phyloP scores from a whole-genome alignment of 2,888 invertebrate genomes.

The Julus scandinavius region DNA sequence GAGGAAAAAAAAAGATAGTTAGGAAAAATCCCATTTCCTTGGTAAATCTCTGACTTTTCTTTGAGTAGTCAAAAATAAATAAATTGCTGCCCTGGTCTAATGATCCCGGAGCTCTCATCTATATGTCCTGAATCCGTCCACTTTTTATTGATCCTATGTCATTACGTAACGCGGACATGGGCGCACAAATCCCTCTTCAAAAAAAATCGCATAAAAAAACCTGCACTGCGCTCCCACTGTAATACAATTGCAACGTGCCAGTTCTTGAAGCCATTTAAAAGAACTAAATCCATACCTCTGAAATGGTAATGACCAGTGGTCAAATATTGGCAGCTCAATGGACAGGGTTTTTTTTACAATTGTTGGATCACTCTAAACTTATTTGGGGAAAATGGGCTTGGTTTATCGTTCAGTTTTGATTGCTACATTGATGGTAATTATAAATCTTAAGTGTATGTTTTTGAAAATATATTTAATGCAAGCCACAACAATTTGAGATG shows the following conservation, averaged over 20 bases:
- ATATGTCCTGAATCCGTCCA: conserved; percentile 42
- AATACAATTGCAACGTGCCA: conserved; percentile 39
- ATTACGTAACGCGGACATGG: conserved; percentile 36
- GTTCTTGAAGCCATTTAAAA: conserved; percentile 34
- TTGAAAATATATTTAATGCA: background rate
- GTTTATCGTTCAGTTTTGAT: background rate
- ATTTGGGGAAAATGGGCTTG: background rate
- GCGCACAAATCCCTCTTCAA: conserved; percentile 35
- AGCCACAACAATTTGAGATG: no score
- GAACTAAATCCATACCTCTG: background rate
- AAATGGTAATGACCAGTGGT: conserved; percentile 38
- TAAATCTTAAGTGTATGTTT: background rate
- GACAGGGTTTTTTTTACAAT: background rate
- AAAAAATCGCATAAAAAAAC: background rate
- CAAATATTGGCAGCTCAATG: conserved; percentile 17
- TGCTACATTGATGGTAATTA: background rate
- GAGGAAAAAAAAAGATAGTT: background rate
- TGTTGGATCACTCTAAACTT: background rate
- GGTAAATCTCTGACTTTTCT: conserved; percentile 49
- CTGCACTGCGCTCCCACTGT: background rate
- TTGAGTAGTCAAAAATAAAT: conserved; percentile 48
- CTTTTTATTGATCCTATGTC: conserved; percentile 39
- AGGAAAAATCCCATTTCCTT: conserved; percentile 47
- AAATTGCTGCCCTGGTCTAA: conserved; percentile 45
- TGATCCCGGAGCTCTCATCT: conserved; percentile 47